Evolutionary conservation across 2,888 invertebrate genomes (phyloP).

Genomic region (Muscina levida): DNA sequence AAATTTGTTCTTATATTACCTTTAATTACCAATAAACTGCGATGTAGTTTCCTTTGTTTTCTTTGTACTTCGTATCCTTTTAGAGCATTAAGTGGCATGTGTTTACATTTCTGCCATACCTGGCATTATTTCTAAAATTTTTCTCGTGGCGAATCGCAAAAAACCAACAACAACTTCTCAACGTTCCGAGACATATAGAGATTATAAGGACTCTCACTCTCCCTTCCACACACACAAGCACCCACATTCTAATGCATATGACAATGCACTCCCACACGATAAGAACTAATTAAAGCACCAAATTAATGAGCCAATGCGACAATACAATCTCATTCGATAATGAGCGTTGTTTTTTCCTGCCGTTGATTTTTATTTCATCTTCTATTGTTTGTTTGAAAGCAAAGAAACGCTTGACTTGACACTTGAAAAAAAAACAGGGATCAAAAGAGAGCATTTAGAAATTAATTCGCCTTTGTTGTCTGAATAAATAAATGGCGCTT

Average conservation of each 20-base stretch:
- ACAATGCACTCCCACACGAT: too few species aligned
- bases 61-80: too few species aligned
- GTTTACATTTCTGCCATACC: too few species aligned
- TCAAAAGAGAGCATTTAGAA: background rate
- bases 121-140: too few species aligned
- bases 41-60: too few species aligned
- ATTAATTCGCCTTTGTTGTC: constrained; percentile 16
- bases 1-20: too few species aligned
- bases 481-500: constrained; percentile 11
- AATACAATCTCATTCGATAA: constrained; percentile 32
- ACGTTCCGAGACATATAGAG: too few species aligned
- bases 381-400: background rate
- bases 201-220: too few species aligned
- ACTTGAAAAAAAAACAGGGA: background rate
- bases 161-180: too few species aligned
- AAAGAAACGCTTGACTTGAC: background rate
- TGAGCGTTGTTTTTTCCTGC: background rate
- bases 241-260: too few species aligned
- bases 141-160: background rate
- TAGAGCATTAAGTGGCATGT: too few species aligned
- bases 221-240: background rate
- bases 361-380: background rate
- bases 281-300: constrained; percentile 25
- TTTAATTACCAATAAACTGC: too few species aligned
- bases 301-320: constrained; percentile 24